A percentile compares a stretch with the other conserved stretches of the same genome.
Conservation (phyloP, 2,113 vertebrate genomes). For the Anser cygnoides region DNA sequence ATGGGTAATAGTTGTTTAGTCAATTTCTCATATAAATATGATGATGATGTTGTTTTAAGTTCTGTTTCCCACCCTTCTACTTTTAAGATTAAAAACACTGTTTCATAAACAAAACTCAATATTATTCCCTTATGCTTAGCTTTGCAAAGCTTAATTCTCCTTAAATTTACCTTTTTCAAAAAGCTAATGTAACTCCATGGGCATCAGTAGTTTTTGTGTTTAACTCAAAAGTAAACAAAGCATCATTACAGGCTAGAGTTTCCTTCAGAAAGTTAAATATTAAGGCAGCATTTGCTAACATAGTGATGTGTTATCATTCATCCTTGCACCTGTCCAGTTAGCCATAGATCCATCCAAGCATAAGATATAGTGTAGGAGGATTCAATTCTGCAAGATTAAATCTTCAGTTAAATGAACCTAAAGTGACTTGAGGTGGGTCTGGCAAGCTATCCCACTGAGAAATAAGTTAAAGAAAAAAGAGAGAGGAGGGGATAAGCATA, state of each 20-base stretch:
- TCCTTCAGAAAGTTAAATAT: background rate
- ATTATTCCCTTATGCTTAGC: background rate
- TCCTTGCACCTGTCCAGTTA: conserved; percentile 53
- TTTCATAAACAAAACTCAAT: background rate
- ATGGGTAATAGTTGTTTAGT: background rate
- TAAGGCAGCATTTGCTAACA: conserved; percentile 30
- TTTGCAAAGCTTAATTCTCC: background rate
- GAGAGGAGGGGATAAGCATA: background rate
- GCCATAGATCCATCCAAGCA: conserved; percentile 31
- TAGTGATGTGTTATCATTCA: conserved; percentile 38
- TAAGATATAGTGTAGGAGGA: conserved; percentile 2
- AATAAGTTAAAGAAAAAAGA: background rate
- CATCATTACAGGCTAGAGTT: background rate
- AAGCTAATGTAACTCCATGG: background rate
- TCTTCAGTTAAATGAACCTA: conserved; percentile 59
- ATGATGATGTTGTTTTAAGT: background rate
- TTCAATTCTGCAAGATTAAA: conserved; percentile 64
- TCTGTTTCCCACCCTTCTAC: background rate
- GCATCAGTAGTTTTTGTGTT: background rate
- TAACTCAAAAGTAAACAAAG: background rate
- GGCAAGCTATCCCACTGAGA: background rate
- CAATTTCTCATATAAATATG: background rate
- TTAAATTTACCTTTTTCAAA: background rate
- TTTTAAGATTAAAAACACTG: background rate
- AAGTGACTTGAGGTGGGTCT: conserved; percentile 17